phyloP scores from a whole-genome alignment of 2,113 vertebrate species.

The Etheostoma spectabile region DNA sequence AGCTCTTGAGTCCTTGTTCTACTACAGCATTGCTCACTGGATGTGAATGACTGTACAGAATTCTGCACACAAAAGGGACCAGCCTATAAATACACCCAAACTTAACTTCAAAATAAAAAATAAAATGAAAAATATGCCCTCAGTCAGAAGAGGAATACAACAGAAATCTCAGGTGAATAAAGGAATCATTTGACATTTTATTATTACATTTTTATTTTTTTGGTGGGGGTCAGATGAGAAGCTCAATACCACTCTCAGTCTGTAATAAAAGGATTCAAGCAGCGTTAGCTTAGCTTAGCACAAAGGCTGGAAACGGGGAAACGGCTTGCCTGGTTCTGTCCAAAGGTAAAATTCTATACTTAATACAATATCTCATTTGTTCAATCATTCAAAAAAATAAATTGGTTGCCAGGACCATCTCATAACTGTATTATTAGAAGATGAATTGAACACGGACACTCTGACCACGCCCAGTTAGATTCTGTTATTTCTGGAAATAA shows the following conservation, averaged over 20 bases:
- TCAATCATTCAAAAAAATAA: not conserved
- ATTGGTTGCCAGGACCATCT: not conserved
- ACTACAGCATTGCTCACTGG: not conserved
- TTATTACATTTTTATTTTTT: not conserved
- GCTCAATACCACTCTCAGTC: not conserved
- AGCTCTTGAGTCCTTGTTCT: no score
- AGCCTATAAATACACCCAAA: not conserved
- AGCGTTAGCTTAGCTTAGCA: constrained; percentile 4
- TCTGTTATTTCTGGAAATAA: not conserved
- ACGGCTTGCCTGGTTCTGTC: not conserved
- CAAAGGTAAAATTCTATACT: not conserved
- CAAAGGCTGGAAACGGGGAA: not conserved
- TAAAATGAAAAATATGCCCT: not conserved
- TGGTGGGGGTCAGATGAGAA: not conserved
- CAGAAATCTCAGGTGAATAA: not conserved
- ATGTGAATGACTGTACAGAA: not conserved
- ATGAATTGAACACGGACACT: not conserved
- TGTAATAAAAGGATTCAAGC: not conserved
- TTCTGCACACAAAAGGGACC: no score
- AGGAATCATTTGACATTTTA: not conserved
- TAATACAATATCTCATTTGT: not conserved
- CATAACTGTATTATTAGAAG: not conserved
- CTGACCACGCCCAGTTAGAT: not conserved
- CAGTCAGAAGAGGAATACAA: not conserved
- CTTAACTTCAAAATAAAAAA: not conserved